Evolutionary conservation across 2,113 vertebrate genomes (phyloP), one percentile per base, ranked within the genome.

Genomic region (Crocuta crocuta): DNA sequence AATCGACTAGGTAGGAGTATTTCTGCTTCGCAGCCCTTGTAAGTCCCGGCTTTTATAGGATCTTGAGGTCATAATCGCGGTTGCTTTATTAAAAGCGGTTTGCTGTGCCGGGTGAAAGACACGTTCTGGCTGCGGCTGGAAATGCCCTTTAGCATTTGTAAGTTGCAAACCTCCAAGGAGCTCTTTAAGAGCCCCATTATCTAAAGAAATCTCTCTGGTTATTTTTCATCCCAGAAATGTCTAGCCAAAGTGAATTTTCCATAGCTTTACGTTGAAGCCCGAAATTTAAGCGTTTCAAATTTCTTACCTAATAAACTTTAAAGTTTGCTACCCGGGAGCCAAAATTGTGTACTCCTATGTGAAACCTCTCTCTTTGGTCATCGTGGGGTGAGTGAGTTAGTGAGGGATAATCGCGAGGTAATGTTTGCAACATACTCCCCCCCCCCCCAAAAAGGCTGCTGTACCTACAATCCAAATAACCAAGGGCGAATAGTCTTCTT

Each of bases 111-210:
- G n/a, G 73, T 28, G 76, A 95, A 79, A 94, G n/a, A 21, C 50
- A 84, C 33, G 2, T 55, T 28, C 43, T 66, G 17, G 7, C 53
- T 70, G 71, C 55, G 61, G 35, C 86, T n/a, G 9, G 78, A 91
- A 33, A 65, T 7, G 24, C 26, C 63, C 84, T 45, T 91, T 91
- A 88, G 79, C 91, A 33, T 94, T 43, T 82, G 94, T 48, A 71
- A 83, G 68, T 89, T 88, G 83, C 83, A 88, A 91, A 83, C 83
- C 95, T 43, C 82, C 21, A 81, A 92, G 33, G 39, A 95, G 66
- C 35, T 80, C 94, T 94, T 85, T 35, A 35, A 81, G 23, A 94
- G 58, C 23, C 7, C 28, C 28, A 2, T 55, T 65, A 71, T 31
- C 70, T 90, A 53, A 93, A 97, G 85, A 73, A 58, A 95, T 35